These are phyloP conservation scores for Holacanthella duospinosa DNA, from an alignment of 2,888 invertebrate genomes.

Conservation along the genomic window DNA sequence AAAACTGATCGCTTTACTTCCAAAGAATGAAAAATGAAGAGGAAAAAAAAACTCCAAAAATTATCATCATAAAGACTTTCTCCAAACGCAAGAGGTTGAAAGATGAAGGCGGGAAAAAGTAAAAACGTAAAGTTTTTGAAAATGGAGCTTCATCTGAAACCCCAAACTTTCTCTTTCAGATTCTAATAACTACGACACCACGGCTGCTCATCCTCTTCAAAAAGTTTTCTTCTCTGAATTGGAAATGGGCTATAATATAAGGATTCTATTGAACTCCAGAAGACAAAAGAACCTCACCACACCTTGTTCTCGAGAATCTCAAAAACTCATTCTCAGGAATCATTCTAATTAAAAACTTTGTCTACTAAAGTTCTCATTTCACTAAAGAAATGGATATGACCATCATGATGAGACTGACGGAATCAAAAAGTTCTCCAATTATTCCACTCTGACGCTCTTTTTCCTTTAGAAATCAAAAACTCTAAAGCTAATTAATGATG, in stretches of 20 bases:
- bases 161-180: neutral
- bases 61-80: constrained; percentile 5
- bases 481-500: neutral
- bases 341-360: neutral
- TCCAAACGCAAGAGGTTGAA: no score
- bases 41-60: constrained; percentile 3
- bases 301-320: neutral
- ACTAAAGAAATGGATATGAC: neutral
- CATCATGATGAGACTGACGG: no score
- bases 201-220: neutral
- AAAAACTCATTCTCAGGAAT: neutral
- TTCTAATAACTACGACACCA: neutral
- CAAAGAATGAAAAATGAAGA: neutral
- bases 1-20: neutral
- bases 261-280: neutral
- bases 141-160: neutral
- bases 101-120: neutral
- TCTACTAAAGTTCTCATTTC: neutral
- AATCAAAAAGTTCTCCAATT: constrained; percentile 3
- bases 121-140: neutral
- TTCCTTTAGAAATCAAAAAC: neutral
- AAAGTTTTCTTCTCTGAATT: neutral
- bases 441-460: constrained; percentile 1
- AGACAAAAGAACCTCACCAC: neutral
- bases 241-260: no score